Base-by-base conservation (phyloP, 1,140 invertebrate species). In the Caenorhabditis briggsae region DNA sequence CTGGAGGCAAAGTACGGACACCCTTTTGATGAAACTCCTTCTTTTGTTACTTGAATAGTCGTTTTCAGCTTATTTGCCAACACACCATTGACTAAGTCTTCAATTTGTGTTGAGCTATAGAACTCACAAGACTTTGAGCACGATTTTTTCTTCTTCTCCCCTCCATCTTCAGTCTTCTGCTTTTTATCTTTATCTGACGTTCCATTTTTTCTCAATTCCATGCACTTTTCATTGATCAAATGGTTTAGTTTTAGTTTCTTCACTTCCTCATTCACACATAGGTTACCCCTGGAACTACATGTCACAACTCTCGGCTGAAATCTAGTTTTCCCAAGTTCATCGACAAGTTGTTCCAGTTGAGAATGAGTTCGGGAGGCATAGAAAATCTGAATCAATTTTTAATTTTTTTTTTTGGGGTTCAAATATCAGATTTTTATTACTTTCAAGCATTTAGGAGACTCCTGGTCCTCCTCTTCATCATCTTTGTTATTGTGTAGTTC, bases 171-270 rank as follows among this genome's bases (percentile, higher is more conserved):
- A 61, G 94, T 11, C 98, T 92, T 89, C 95, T 94, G 9, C 98
- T 95, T 23, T 95, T 95, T 92, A 94, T 94, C 5, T 96, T 95
- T 89, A 95, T 94, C 92, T 89, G 70, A 50, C 3, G 20, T 93
- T 93, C 95, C 94, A 78, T 95, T 95, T 93, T 95, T 95, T 93
- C 96, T 96, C 90, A 98, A 92, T 89, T 98, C 96, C 88, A 97
- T 91, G 93, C 97, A 99, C 89, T 95, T 95, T 93, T 99, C 97
- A 94, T 99, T 99, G 25, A 99, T 97, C 7, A 98, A 93, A 91
- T 94, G 94, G 20, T 95, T 93, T 91, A 95, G 95, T 87, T 95
- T 95, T 25, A 98, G 93, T 89, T 94, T 95, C 55, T 93, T 94
- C 5, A 99, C 96, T 87, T 94, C 93, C 61, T 95, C 93, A 93